Conservation (phyloP, 1,140 invertebrate species). For the Coboldia fuscipes region DNA sequence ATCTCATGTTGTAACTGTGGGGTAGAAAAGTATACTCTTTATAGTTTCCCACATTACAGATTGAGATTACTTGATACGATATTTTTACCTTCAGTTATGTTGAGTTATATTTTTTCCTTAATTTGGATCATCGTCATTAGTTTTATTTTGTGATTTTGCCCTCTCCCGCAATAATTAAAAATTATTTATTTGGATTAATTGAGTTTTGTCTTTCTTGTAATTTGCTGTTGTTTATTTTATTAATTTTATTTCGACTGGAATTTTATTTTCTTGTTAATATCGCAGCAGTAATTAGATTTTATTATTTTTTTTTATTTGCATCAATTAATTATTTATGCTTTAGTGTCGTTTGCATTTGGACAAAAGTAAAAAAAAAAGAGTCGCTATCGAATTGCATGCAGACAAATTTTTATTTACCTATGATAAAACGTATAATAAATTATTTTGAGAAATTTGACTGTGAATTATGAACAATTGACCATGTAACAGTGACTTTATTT, state of each 20-base stretch:
- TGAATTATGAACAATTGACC: too few species aligned
- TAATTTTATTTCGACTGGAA: neutral
- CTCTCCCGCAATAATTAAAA: neutral
- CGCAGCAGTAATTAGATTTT: too few species aligned
- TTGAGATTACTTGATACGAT: conserved; percentile 18
- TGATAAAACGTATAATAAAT: too few species aligned
- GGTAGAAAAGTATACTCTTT: conserved; percentile 13
- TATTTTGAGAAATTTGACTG: too few species aligned
- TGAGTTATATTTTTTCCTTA: neutral
- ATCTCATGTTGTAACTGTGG: conserved; percentile 25
- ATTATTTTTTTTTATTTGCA: too few species aligned
- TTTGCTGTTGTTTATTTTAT: too few species aligned
- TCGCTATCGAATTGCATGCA: too few species aligned
- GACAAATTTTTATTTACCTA: too few species aligned
- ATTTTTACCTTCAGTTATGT: conserved; percentile 1
- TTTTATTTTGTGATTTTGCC: neutral
- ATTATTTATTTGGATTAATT: neutral
- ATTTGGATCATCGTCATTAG: neutral
- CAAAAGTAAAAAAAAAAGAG: too few species aligned
- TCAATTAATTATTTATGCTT: too few species aligned
- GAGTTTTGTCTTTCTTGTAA: neutral
- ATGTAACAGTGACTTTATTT: too few species aligned
- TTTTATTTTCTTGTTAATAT: neutral
- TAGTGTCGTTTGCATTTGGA: too few species aligned
- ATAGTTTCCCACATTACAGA: conserved; percentile 20